phyloP scores from a whole-genome alignment of 2,888 invertebrate species.

The Graphium colonna region DNA sequence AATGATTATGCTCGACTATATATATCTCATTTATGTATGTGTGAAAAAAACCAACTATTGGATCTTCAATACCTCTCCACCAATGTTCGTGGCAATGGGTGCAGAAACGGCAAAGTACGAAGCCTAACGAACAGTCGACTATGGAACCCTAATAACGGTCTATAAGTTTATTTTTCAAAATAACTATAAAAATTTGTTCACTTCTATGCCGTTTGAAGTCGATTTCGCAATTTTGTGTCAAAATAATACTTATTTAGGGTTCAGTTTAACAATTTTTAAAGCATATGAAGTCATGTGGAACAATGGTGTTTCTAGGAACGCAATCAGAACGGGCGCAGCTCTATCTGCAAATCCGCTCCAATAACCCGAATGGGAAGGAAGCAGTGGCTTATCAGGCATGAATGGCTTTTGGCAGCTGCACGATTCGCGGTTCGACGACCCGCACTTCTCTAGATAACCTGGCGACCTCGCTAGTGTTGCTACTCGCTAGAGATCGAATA shows the following conservation, averaged over 20 bases:
- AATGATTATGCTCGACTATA: too few relatives aligned
- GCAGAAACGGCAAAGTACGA: too few relatives aligned
- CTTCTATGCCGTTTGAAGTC: background rate
- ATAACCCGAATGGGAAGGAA: slow-evolving; percentile 36
- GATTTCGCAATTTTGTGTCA: too few relatives aligned
- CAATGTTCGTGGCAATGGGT: too few relatives aligned
- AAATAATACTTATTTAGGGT: background rate
- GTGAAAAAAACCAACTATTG: too few relatives aligned
- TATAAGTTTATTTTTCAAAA: too few relatives aligned
- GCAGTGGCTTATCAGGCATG: slow-evolving; percentile 39
- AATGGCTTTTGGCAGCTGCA: slow-evolving; percentile 46
- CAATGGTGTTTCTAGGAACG: slow-evolving; percentile 19
- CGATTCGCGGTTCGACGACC: slow-evolving; percentile 35
- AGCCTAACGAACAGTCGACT: too few relatives aligned
- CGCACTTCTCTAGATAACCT: slow-evolving; percentile 29
- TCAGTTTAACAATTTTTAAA: background rate
- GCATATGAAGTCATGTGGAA: background rate
- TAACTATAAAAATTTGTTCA: background rate
- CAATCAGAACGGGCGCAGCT: slow-evolving; percentile 16
- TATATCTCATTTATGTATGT: too few relatives aligned
- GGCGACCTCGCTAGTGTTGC: slow-evolving; percentile 20
- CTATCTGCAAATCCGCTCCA: slow-evolving; percentile 40
- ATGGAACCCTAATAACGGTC: too few relatives aligned
- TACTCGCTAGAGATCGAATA: background rate
- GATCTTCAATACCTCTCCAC: too few relatives aligned